phyloP scores from a whole-genome alignment of 2,888 invertebrate species.

The Carterocephalus palaemon region DNA sequence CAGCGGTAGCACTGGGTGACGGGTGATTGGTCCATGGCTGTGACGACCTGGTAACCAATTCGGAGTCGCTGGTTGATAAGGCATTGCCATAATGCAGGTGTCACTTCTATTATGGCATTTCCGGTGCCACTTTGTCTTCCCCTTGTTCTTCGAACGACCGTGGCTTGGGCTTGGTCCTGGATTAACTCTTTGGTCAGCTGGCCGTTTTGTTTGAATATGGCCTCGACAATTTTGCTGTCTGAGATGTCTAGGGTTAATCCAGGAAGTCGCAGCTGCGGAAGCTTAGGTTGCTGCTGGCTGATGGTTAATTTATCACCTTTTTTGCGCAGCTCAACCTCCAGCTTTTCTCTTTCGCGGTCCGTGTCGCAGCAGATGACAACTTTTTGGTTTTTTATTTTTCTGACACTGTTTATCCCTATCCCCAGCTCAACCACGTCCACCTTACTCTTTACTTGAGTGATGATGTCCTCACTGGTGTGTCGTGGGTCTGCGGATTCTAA shows the following conservation, averaged over 20 bases:
- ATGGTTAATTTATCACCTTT: background rate
- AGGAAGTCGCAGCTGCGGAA: background rate
- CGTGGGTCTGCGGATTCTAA: background rate
- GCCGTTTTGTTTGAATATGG: background rate
- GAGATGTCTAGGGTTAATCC: background rate
- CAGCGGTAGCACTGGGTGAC: conserved; percentile 29
- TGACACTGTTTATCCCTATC: background rate
- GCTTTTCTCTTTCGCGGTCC: background rate
- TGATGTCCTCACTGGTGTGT: background rate
- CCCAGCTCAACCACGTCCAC: background rate
- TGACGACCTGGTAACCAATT: conserved; percentile 24
- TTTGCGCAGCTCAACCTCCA: too few relatives aligned
- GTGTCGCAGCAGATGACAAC: conserved; percentile 4
- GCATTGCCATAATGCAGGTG: conserved; percentile 5
- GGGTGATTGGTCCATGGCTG: conserved; percentile 21
- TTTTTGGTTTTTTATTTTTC: conserved; percentile 1
- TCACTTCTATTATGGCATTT: conserved; percentile 16
- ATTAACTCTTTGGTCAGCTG: background rate
- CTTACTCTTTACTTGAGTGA: background rate
- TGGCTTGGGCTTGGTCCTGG: background rate
- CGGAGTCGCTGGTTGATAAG: background rate
- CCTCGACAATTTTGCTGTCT: background rate
- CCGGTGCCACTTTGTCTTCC: conserved; percentile 1
- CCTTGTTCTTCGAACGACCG: background rate
- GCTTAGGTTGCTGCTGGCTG: background rate